Conservation (phyloP, 2,888 invertebrate species). For the Sericinus montela region DNA sequence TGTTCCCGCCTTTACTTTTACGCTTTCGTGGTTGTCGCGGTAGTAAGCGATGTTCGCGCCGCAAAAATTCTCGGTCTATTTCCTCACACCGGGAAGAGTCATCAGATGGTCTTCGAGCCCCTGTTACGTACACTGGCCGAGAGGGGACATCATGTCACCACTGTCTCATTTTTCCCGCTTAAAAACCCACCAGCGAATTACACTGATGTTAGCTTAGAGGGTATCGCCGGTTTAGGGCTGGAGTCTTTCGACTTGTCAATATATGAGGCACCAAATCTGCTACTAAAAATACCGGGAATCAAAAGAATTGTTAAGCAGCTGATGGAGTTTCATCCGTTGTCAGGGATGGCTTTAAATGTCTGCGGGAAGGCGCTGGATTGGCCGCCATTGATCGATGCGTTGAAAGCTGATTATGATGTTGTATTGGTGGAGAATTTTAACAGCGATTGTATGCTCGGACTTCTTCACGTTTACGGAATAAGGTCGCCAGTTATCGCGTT, state of each 20-base stretch:
- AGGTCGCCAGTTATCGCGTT: conserved; percentile 78
- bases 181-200: conserved; percentile 65
- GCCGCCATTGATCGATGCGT: conserved; percentile 49
- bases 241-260: conserved; percentile 49
- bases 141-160: conserved; percentile 80
- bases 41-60: conserved; percentile 39
- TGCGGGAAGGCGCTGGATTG: conserved; percentile 58
- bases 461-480: conserved; percentile 30
- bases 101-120: conserved; percentile 80
- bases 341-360: conserved; percentile 48
- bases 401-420: conserved; percentile 79
- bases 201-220: conserved; percentile 63
- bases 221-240: conserved; percentile 49
- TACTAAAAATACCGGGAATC: conserved; percentile 34
- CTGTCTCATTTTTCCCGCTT: conserved; percentile 79
- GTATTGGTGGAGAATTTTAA: conserved; percentile 81
- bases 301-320: conserved; percentile 35
- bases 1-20: conserved; percentile 35
- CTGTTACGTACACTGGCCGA: conserved; percentile 74
- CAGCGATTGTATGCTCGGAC: conserved; percentile 77
- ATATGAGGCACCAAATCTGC: conserved; percentile 39
- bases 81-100: conserved; percentile 80
- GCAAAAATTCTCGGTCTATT: conserved; percentile 80
- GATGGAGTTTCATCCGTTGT: conserved; percentile 45
- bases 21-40: conserved; percentile 32